phyloP scores from a whole-genome alignment of 2,797 vertebrate species.

The Anguilla obscura region DNA sequence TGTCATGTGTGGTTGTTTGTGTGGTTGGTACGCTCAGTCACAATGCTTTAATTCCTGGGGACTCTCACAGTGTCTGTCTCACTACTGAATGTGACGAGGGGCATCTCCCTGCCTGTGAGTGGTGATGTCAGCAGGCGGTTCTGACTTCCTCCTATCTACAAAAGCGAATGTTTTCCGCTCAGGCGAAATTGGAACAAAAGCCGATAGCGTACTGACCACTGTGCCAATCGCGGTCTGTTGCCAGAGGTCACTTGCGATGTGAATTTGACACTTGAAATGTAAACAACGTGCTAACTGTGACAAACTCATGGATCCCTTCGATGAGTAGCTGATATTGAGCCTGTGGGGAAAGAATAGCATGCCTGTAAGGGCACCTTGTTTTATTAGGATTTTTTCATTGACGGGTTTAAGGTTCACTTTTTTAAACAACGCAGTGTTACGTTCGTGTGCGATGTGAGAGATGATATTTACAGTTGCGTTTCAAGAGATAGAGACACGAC shows the following conservation, averaged over 20 bases:
- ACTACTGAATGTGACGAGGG: conserved; percentile 67
- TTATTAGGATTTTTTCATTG: conserved; percentile 36
- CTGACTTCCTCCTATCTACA: conserved; percentile 52
- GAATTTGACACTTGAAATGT: conserved; percentile 69
- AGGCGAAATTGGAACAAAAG: conserved; percentile 54
- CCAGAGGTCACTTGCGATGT: conserved; percentile 52
- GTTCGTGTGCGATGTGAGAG: conserved; percentile 27
- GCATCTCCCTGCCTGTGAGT: conserved; percentile 48
- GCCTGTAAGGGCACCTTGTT: conserved; percentile 30
- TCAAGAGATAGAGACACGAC: conserved; percentile 29
- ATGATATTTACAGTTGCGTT: conserved; percentile 38
- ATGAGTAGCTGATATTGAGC: conserved; percentile 62
- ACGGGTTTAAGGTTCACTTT: conserved; percentile 35
- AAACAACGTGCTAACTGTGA: conserved; percentile 54
- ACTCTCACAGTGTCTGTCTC: conserved; percentile 28
- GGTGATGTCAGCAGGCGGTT: conserved; percentile 53
- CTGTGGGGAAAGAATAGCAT: conserved; percentile 26
- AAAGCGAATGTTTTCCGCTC: conserved; percentile 55
- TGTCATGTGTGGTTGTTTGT: conserved; percentile 54
- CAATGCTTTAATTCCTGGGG: conserved; percentile 52
- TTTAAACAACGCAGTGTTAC: conserved; percentile 32
- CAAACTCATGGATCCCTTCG: conserved; percentile 46
- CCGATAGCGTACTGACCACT: conserved; percentile 26
- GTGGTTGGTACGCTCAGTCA: conserved; percentile 42
- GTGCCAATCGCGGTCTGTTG: conserved; percentile 16